Percentiles rank a stretch among this genome's conserved stretches.
phyloP scores from a whole-genome alignment of 2,113 vertebrate genomes.

The Arenaria interpres region DNA sequence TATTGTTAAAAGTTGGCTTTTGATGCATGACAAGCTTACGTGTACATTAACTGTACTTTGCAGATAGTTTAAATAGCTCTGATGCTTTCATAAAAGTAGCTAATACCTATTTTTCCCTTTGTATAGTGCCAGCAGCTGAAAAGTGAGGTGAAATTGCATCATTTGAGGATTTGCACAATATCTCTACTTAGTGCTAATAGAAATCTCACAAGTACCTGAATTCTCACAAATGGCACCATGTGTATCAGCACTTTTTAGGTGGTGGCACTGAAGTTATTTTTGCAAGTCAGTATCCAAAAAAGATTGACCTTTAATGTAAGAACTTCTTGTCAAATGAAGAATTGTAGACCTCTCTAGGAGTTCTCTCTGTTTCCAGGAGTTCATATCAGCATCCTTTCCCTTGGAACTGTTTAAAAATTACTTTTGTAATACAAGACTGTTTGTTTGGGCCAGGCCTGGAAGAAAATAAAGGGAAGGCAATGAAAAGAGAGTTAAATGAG shows the following conservation, averaged over 20 bases:
- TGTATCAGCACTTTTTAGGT: constrained; percentile 65
- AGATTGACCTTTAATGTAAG: constrained; percentile 61
- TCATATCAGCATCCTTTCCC: constrained; percentile 29
- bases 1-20: constrained; percentile 69
- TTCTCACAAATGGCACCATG: constrained; percentile 22
- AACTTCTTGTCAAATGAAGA: constrained; percentile 69
- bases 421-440: constrained; percentile 30
- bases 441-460: neutral
- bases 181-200: constrained; percentile 31
- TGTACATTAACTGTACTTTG: constrained; percentile 69
- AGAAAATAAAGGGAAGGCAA: constrained; percentile 54
- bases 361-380: constrained; percentile 67
- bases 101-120: constrained; percentile 68
- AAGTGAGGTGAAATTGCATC: constrained; percentile 58
- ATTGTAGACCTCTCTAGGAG: constrained; percentile 68
- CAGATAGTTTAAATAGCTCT: constrained; percentile 43
- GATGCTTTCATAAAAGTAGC: constrained; percentile 65
- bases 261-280: constrained; percentile 69
- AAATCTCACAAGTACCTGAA: constrained; percentile 22
- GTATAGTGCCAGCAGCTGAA: constrained; percentile 67
- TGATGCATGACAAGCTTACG: constrained; percentile 70
- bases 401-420: constrained; percentile 37
- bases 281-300: constrained; percentile 64
- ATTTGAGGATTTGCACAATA: constrained; percentile 57
- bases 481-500: constrained; percentile 64